These are phyloP conservation scores for Cynaeus angustus DNA, from an alignment of 2,888 invertebrate species.

Conservation along the genomic window DNA sequence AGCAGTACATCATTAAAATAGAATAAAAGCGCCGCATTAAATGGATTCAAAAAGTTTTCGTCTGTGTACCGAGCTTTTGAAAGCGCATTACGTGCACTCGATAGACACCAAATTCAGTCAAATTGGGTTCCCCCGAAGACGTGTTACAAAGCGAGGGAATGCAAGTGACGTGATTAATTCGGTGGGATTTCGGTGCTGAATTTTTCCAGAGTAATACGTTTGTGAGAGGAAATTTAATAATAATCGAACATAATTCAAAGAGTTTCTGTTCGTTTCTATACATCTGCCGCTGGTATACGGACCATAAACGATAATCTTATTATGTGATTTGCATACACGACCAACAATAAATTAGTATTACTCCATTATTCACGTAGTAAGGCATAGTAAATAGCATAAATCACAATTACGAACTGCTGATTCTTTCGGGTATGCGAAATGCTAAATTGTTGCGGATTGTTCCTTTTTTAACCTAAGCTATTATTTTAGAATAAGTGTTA, in stretches of 20 bases:
- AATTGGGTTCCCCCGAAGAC: slow-evolving; percentile 31
- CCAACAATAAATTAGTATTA: slow-evolving; percentile 70
- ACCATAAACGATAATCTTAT: slow-evolving; percentile 68
- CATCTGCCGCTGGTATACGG: slow-evolving; percentile 60
- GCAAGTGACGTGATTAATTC: slow-evolving; percentile 44
- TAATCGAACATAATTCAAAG: slow-evolving; percentile 56
- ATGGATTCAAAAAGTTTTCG: slow-evolving; percentile 4
- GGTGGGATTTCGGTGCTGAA: slow-evolving; percentile 39
- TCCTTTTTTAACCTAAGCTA: slow-evolving; percentile 38
- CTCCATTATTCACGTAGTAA: slow-evolving; percentile 67
- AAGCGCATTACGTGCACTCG: slow-evolving; percentile 34
- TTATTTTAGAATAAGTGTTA: slow-evolving; percentile 46
- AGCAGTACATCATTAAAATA: slow-evolving; percentile 3
- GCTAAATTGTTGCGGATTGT: slow-evolving; percentile 45
- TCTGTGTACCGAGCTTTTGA: slow-evolving; percentile 12
- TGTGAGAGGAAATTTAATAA: slow-evolving; percentile 44
- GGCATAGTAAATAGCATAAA: slow-evolving; percentile 68
- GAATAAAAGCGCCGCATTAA: slow-evolving; percentile 4
- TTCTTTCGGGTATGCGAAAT: slow-evolving; percentile 56
- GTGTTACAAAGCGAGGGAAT: slow-evolving; percentile 29
- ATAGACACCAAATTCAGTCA: slow-evolving; percentile 29
- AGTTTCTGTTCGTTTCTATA: slow-evolving; percentile 53
- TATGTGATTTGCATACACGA: slow-evolving; percentile 69
- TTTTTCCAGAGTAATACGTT: slow-evolving; percentile 32
- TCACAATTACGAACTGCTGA: slow-evolving; percentile 68